A percentile compares a stretch with the other conserved stretches of the same genome.
Evolutionary conservation across 2,797 vertebrate species (phyloP).

Genomic region (Vipera latastei): DNA sequence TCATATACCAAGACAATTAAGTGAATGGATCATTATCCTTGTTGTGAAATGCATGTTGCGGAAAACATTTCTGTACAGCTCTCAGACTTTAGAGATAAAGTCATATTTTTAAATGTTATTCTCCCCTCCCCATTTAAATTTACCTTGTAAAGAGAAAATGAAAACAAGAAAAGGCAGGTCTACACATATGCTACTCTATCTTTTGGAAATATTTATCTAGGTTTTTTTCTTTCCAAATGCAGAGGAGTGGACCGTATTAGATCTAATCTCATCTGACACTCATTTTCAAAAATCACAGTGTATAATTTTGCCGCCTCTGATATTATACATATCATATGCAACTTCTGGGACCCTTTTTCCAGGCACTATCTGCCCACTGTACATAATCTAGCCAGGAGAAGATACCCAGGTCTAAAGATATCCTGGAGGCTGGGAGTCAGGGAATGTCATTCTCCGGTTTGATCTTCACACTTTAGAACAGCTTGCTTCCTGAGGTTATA

Average conservation of each 20-base stretch:
- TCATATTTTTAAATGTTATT: neutral
- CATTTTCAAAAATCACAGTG: neutral
- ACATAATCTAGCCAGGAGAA: neutral
- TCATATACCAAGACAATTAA: neutral
- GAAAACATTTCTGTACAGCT: neutral
- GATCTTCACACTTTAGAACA: neutral
- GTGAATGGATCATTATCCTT: neutral
- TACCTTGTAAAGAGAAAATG: neutral
- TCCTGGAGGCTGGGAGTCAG: neutral
- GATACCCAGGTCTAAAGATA: neutral
- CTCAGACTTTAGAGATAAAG: neutral
- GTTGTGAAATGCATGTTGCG: neutral
- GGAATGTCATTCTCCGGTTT: neutral
- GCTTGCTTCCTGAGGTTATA: neutral
- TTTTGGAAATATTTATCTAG: neutral
- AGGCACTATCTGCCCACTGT: neutral
- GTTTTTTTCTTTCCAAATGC: neutral
- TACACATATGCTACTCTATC: neutral
- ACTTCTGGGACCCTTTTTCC: neutral
- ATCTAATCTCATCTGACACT: neutral
- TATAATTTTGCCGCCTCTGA: neutral
- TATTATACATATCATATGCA: neutral
- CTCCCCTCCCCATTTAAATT: neutral
- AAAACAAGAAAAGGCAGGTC: neutral
- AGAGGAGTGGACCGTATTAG: neutral